These are phyloP conservation scores for Enchytraeus crypticus DNA, from an alignment of 2,888 invertebrate genomes.

Conservation along the genomic window DNA sequence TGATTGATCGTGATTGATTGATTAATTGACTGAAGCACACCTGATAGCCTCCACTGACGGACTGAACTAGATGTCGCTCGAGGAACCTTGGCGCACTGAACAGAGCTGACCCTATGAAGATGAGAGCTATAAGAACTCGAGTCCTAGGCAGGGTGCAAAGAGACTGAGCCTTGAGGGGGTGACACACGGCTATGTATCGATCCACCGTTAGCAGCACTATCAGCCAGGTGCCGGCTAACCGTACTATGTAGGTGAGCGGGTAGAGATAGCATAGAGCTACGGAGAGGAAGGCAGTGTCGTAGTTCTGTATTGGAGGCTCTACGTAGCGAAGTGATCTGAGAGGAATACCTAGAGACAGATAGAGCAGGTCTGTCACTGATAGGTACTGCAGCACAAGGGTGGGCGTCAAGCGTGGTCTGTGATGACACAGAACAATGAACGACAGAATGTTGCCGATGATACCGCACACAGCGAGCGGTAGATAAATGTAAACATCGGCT, in stretches of 20 bases:
- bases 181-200: conserved; percentile 25
- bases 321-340: conserved; percentile 21
- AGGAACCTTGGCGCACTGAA: conserved; percentile 24
- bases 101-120: conserved; percentile 12
- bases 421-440: conserved; percentile 19
- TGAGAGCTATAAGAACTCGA: conserved; percentile 12
- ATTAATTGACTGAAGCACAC: no score
- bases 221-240: conserved; percentile 23
- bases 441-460: conserved; percentile 24
- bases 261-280: conserved; percentile 16
- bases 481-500: conserved; percentile 19
- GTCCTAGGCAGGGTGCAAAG: conserved; percentile 23
- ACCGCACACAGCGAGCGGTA: conserved; percentile 21
- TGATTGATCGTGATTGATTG: no score
- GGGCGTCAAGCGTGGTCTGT: conserved; percentile 20
- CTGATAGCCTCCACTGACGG: no score
- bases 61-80: no score
- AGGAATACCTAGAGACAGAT: conserved; percentile 13
- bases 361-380: conserved; percentile 21
- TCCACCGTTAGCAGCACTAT: conserved; percentile 27
- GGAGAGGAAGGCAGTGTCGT: conserved; percentile 7
- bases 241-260: conserved; percentile 20
- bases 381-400: conserved; percentile 22
- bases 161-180: conserved; percentile 25
- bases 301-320: neutral